Base-by-base conservation (phyloP, 2,888 invertebrate species). In the Lepeophtheirus nordmannii region DNA sequence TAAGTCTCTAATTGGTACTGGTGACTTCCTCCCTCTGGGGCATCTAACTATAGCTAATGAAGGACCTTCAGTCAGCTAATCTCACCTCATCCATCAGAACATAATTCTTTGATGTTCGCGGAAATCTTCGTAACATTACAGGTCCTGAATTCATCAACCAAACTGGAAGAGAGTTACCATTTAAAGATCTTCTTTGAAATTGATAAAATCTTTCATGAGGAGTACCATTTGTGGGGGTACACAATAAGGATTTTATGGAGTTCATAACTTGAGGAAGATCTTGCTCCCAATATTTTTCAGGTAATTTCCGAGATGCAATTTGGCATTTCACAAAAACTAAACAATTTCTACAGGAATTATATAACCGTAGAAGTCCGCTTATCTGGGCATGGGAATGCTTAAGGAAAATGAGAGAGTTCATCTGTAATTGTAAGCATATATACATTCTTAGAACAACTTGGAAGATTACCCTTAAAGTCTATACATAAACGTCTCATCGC, bases 311-410 rank as follows among this genome's bases (percentile, higher is more conserved):
- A 30, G 68, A 69, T 67, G 20, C 59, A 68, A 37, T 67, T 30
- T 2, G 68, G 68, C 61, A 68, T 69, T 9, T 67, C 68, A 68
- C 68, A 70, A n/a, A 70, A 22, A 12, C 41, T 63, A 62, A 70
- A 71, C 53, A 70, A 37, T 30, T 68, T 65, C 14, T 38, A 30
- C 2, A 70, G 65, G 40, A 63, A 67, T 22, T 38, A 62, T 14
- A 70, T 69, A 14, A 69, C 68, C 53, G 68, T 69, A 11, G n/a
- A 14, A 10, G 65, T 63, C 22, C 65, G 62, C 40, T 68, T 68
- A 65, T 70, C 67, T 10, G 62, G 40, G 58, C 71, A 70, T 22
- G 69, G 62, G 30, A 70, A 46, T 17, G 5, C 53, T 5, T 5
- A 46, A 46, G 53, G 53, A 17, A 46, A n/a, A 3, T 8, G 5